These are phyloP conservation scores for Vulpes lagopus DNA, from an alignment of 2,113 vertebrate genomes.

Conservation along the genomic window DNA sequence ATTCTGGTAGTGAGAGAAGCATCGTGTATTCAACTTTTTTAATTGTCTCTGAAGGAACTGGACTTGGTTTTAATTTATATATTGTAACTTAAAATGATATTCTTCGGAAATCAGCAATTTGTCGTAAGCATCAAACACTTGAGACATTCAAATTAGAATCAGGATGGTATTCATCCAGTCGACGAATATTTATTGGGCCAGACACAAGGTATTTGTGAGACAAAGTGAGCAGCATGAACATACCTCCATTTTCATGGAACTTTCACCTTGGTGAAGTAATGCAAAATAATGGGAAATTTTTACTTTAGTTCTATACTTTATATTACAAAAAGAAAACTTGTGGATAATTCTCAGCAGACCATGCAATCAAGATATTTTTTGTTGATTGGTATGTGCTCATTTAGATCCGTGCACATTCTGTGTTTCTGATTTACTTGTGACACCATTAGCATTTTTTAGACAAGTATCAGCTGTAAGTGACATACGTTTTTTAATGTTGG, in stretches of 20 bases:
- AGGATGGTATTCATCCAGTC: not conserved
- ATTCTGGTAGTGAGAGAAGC: not conserved
- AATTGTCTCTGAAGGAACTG: not conserved
- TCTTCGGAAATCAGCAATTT: slow-evolving; percentile 19
- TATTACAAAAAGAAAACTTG: not conserved
- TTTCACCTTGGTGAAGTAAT: not conserved
- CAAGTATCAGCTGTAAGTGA: not conserved
- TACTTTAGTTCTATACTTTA: not conserved
- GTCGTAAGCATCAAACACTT: not conserved
- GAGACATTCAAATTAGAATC: slow-evolving; percentile 35
- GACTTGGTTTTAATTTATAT: not conserved
- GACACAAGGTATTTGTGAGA: not conserved
- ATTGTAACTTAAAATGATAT: slow-evolving; percentile 31
- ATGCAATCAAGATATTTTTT: not conserved
- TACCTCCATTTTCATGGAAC: not conserved
- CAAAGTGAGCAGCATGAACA: slow-evolving; percentile 1
- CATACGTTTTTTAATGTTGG: not conserved
- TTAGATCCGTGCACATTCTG: not conserved
- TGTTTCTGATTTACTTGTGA: slow-evolving; percentile 17
- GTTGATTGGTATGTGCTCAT: not conserved
- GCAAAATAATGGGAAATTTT: not conserved
- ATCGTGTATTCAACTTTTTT: not conserved
- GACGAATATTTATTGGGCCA: not conserved
- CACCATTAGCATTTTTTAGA: not conserved
- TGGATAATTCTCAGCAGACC: not conserved